Evolutionary conservation across 2,797 vertebrate genomes (phyloP), one percentile per base, ranked within the genome.

Genomic region (Epinephelus malabaricus): DNA sequence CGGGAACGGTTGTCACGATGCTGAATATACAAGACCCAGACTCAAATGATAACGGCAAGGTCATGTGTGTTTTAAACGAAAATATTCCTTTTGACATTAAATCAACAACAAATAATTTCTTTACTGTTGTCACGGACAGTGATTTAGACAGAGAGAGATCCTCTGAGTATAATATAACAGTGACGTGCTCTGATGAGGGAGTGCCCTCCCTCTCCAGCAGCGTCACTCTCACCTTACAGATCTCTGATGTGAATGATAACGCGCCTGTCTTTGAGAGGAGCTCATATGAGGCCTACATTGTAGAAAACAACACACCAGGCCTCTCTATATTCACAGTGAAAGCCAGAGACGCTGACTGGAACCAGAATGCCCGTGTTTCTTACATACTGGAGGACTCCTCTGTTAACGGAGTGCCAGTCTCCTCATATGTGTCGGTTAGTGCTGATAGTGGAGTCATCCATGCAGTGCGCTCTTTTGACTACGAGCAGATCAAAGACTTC

Each of bases 1-100:
- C 53, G 0, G 83, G 77, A 2, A 93, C 90, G 0, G 82, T 89
- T 2, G 82, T 91, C 17, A 86, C 90, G 0, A 82, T 93, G 53
- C 74, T 94, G 1, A 94, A 90, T 38, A 78, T 94, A 13, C 82
- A 92, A 6, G 94, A 94, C 78, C 58, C 69, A 15, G 93, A 94
- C 30, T 83, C 86, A 4, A 78, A 76, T 9, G 76, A 88, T 19
- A 94, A 93, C 55, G 93, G 93, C 0, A 77, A 77, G 11, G 82
- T 94, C 0, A 46, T 64, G 2, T 94, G 92, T 78, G 18, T 18
- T 4, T 59, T 94, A 0, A 68, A 67, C 1, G 67, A 86, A 50
- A 82, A 85, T 45, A 53, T 85, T 17, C 87, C 86, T 0, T 94
- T 94, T 69, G 38, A 21, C 1, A 79, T 93, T 2, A 82, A 85